These are phyloP conservation scores for Excalfactoria chinensis DNA, from an alignment of 2,113 vertebrate genomes.

Conservation along the genomic window DNA sequence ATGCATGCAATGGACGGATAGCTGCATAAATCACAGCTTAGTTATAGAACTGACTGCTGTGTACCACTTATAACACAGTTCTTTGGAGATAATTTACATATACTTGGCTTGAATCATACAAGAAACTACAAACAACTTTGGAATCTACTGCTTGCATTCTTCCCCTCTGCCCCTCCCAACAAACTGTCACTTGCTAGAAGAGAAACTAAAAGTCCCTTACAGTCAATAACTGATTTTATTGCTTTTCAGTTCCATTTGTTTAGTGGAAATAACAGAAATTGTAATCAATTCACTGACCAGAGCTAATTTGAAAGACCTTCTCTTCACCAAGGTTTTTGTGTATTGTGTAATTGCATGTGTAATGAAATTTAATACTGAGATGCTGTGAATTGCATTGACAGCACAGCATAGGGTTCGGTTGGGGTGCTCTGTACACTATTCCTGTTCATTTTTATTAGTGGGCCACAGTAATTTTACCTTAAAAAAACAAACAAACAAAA, in stretches of 20 bases:
- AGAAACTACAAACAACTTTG: neutral
- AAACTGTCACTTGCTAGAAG: neutral
- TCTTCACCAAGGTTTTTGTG: neutral
- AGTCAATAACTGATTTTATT: neutral
- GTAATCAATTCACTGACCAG: constrained; percentile 44
- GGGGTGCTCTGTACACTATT: neutral
- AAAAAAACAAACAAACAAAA: neutral
- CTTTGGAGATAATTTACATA: neutral
- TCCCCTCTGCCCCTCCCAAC: neutral
- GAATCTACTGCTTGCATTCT: neutral
- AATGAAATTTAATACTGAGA: constrained; percentile 26
- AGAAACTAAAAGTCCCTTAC: neutral
- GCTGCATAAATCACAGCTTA: neutral
- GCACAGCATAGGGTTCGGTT: neutral
- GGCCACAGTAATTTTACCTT: neutral
- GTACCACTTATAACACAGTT: fast-evolving
- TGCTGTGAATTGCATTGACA: neutral
- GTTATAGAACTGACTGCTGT: neutral
- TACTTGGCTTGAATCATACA: neutral
- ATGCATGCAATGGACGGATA: fast-evolving
- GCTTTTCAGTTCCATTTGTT: constrained; percentile 34
- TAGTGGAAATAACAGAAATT: constrained; percentile 24
- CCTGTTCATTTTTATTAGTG: neutral
- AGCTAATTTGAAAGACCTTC: constrained; percentile 39
- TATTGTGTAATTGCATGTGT: constrained; percentile 10